A percentile compares a stretch with the other conserved stretches of the same genome.
Conservation (phyloP, 2,797 vertebrate genomes). For the Melopsittacus undulatus region DNA sequence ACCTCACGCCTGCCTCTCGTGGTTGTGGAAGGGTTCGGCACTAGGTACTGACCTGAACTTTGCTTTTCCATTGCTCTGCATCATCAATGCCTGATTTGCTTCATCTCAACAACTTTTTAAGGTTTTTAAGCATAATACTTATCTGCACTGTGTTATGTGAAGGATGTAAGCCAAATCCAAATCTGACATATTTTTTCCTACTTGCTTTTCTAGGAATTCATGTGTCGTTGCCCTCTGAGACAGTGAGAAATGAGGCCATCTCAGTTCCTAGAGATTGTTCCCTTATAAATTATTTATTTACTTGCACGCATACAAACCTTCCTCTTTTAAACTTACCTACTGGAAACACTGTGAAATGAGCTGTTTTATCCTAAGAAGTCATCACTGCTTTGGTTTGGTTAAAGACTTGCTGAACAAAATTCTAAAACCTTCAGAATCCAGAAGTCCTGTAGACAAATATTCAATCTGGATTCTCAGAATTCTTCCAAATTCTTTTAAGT, state of each 20-base stretch:
- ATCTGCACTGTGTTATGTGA: not conserved
- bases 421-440: not conserved
- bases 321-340: not conserved
- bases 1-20: constrained; percentile 35
- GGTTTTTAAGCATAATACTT: not conserved
- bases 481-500: not conserved
- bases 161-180: not conserved
- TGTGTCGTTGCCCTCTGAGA: not conserved
- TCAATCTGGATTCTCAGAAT: not conserved
- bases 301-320: not conserved
- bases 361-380: not conserved
- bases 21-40: not conserved
- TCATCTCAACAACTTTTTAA: not conserved
- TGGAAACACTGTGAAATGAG: not conserved
- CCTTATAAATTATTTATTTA: not conserved
- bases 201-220: constrained; percentile 39
- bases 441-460: not conserved
- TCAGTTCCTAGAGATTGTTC: not conserved
- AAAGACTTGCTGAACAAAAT: not conserved
- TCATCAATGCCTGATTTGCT: not conserved
- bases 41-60: not conserved
- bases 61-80: not conserved
- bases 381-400: not conserved
- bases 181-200: not conserved
- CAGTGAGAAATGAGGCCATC: not conserved